Base-by-base conservation (phyloP, 2,113 vertebrate genomes). In the Reinhardtius hippoglossoides region DNA sequence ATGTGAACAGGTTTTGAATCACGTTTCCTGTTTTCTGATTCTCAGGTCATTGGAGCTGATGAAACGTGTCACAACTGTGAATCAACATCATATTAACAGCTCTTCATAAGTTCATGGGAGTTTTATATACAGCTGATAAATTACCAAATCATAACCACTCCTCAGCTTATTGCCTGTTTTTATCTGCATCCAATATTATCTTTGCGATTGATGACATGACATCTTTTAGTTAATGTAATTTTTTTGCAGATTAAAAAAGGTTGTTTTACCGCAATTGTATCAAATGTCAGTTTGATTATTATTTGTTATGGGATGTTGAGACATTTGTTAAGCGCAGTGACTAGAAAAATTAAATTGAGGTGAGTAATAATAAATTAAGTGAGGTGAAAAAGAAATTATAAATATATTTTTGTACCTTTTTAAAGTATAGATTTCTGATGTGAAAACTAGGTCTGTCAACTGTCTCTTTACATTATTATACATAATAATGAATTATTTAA, bases 21-120 rank as follows among this genome's bases (percentile, higher is more conserved):
- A 15, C 21, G 66, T 62, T 35, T n/a, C 9, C 59, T 74, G 16
- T 54, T 70, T 69, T 76, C 6, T 52, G 4, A 69, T 65, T 83
- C 27, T 62, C 55, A 27, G 66, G 31, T 5, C 31, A n/a, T 2
- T 24, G 58, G 67, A 57, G 71, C 0, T 15, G 62, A 52, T 24
- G 63, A n/a, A 66, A 14, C 15, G 27, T n/a, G 8, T 67, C 62
- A 23, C 69, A 60, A 65, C 61, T 80, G 50, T 31, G 5, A 37
- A 37, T 37, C 15, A 23, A 9, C 31, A 20, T 27, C 35, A 15
- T 48, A 16, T 44, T 4, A 16, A 16, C 8, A 46, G 4, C 20
- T 26, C 31, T 26, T 44, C 2, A 40, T 62, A 64, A 26, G 9
- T n/a, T 21, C 57, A 24, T 40, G 1, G 10, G 4, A 14, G 16